Base-by-base conservation (phyloP, 2,797 vertebrate species). In the Merluccius polli region DNA sequence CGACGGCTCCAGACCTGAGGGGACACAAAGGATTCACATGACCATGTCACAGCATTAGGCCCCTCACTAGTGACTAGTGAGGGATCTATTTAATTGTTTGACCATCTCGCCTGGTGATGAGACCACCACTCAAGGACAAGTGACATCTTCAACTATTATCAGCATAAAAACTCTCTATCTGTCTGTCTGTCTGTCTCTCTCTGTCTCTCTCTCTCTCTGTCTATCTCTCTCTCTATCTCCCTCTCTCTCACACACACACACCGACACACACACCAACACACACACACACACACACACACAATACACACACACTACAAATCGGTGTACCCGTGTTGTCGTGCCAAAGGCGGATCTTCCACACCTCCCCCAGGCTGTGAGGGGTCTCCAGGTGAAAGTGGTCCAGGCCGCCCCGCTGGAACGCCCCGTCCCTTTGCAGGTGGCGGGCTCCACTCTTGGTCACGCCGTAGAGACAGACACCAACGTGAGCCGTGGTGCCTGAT, bases 261-360 rank as follows among this genome's bases (percentile, higher is more conserved):
- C 41, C n/a, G n/a, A 44, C 41, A 15, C 15, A 44, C 41, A 44
- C 0, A 12, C 13, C 38, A 44, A 15, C 16, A 44, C 3, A 35
- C 41, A 44, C 41, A 44, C 41, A 44, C 41, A 16, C 41, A 44
- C 2, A 44, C 41, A 44, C 15, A 16, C 41, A 36, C 36, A 3
- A 76, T 2, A 72, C 9, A 63, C 59, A 79, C 2, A 76, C 36
- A 75, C 70, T 24, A 24, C 32, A 38, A 0, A 10, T 36, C 29
- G 18, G 13, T 27, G 15, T 81, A 95, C 94, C 95, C 79, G 95
- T 95, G 87, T 95, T 95, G 79, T 95, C 94, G 32, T 95, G 95
- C 95, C 95, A 95, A 73, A 95, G 86, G 41, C 90, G 90, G 65
- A 95, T 94, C 89, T 95, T 95, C 94, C 94, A 95, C 70, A 95